Percentiles rank a stretch among this genome's conserved stretches.
Conservation (phyloP, 2,888 invertebrate species). For the Melieria crassipennis region DNA sequence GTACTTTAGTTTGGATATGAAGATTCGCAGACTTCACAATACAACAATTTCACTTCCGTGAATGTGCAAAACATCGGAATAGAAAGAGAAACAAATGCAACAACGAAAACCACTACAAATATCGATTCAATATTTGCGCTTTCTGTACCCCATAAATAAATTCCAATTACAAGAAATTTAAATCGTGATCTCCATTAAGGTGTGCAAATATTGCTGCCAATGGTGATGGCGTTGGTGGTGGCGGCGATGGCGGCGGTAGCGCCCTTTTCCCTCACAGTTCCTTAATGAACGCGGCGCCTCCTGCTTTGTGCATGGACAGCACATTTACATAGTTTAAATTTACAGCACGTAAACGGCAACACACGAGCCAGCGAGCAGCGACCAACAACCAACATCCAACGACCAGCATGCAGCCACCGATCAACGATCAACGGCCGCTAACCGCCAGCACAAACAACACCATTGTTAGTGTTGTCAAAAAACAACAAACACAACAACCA, state of each 20-base stretch:
- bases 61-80: too few relatives aligned
- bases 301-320: too few relatives aligned
- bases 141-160: slow-evolving; percentile 40
- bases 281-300: slow-evolving; percentile 29
- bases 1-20: too few relatives aligned
- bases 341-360: slow-evolving; percentile 44
- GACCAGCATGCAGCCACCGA: too few relatives aligned
- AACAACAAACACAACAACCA: too few relatives aligned
- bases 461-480: too few relatives aligned
- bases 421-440: too few relatives aligned
- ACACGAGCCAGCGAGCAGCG: slow-evolving; percentile 39
- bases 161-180: slow-evolving; percentile 44
- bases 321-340: slow-evolving; percentile 36
- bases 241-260: too few relatives aligned
- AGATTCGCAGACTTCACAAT: too few relatives aligned
- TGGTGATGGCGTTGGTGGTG: too few relatives aligned
- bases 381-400: background rate
- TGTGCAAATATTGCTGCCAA: slow-evolving; percentile 8
- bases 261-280: slow-evolving; percentile 10
- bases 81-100: background rate
- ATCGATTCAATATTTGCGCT: slow-evolving; percentile 32
- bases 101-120: background rate
- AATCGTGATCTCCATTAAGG: slow-evolving; percentile 43
- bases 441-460: slow-evolving; percentile 10
- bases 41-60: too few relatives aligned